These are phyloP conservation scores for Nilaparvata lugens DNA, from an alignment of 1,140 invertebrate species.

Conservation along the genomic window DNA sequence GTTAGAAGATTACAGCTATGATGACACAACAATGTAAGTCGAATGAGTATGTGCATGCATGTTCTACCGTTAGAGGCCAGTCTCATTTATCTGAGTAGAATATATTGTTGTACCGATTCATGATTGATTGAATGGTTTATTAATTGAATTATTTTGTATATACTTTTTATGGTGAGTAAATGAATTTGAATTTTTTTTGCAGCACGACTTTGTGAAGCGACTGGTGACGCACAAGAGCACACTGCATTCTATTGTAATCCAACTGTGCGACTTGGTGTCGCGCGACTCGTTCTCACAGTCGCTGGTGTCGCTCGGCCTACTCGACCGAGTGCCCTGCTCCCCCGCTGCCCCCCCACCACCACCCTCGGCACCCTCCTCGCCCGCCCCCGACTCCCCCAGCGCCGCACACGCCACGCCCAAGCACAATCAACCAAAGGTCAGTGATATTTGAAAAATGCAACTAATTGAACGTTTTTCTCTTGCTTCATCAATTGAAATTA, in stretches of 20 bases:
- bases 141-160: slow-evolving; percentile 9
- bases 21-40: too few relatives aligned
- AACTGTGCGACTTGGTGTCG: slow-evolving; percentile 45
- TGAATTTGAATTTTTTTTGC: slow-evolving; percentile 17
- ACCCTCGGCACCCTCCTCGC: slow-evolving; percentile 5
- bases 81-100: too few relatives aligned
- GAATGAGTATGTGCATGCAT: too few relatives aligned
- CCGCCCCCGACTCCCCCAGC: neutral
- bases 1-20: too few relatives aligned
- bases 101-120: too few relatives aligned
- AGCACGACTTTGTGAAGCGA: slow-evolving; percentile 46
- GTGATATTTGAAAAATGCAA: too few relatives aligned
- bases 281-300: slow-evolving; percentile 49
- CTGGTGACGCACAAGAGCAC: slow-evolving; percentile 41
- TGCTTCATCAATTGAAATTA: too few relatives aligned
- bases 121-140: slow-evolving; percentile 11
- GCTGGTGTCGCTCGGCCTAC: slow-evolving; percentile 42
- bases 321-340: slow-evolving; percentile 30
- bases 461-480: too few relatives aligned
- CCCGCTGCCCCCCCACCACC: slow-evolving; percentile 5
- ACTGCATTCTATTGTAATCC: slow-evolving; percentile 35
- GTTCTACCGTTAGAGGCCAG: too few relatives aligned
- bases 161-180: too few relatives aligned
- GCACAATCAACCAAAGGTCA: slow-evolving; percentile 21
- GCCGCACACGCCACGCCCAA: slow-evolving; percentile 18